phyloP scores from a whole-genome alignment of 2,113 vertebrate genomes.

The Astatoreochromis straeleni region DNA sequence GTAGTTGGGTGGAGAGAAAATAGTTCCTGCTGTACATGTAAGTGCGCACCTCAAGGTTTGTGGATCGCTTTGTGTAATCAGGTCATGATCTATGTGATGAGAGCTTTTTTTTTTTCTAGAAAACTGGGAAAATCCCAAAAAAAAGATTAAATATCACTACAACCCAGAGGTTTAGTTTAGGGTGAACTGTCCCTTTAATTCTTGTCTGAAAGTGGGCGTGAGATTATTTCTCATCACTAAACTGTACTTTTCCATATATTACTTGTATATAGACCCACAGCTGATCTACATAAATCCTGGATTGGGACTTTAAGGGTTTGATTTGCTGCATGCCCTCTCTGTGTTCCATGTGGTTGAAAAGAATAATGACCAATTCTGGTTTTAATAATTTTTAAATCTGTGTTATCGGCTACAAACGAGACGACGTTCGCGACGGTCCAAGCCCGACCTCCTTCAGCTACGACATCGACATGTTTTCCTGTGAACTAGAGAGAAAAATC shows the following conservation, averaged over 20 bases:
- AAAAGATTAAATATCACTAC: background rate
- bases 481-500: background rate
- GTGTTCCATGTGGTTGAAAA: constrained; percentile 24
- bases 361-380: constrained; percentile 1
- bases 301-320: constrained; percentile 21
- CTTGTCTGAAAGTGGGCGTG: background rate
- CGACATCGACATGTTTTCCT: background rate
- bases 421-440: background rate
- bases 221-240: background rate
- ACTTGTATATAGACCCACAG: background rate
- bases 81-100: background rate
- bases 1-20: background rate
- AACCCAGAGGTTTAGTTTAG: background rate
- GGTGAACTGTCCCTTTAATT: background rate
- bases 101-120: accelerated
- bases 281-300: constrained; percentile 15
- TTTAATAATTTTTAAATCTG: background rate
- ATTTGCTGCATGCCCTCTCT: constrained; percentile 41
- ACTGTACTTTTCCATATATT: background rate
- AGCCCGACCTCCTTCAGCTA: constrained; percentile 16
- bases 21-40: background rate
- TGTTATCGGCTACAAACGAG: background rate
- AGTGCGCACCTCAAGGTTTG: background rate
- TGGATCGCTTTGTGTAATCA: background rate
- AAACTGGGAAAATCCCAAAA: background rate